phyloP scores from a whole-genome alignment of 2,797 vertebrate genomes.

The Meriones psammophilus region DNA sequence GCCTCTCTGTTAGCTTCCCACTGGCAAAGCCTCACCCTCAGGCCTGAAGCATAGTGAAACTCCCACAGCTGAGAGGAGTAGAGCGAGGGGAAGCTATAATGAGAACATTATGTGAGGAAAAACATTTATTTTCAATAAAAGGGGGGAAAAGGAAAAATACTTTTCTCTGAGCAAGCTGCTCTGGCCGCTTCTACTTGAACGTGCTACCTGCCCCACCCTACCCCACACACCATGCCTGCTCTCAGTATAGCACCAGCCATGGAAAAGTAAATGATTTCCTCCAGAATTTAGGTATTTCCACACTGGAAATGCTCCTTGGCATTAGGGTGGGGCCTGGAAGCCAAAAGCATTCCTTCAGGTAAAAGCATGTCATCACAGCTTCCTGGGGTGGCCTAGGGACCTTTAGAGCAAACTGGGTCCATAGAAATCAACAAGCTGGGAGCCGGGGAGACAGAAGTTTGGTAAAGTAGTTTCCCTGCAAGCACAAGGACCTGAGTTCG shows the following conservation, averaged over 20 bases:
- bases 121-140: neutral
- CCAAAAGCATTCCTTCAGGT: neutral
- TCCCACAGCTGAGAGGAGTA: neutral
- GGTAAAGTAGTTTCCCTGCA: neutral
- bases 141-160: neutral
- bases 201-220: fast-evolving
- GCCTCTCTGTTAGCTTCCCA: neutral
- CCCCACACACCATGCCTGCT: neutral
- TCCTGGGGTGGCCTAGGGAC: neutral
- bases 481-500: neutral
- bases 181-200: neutral
- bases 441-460: too few relatives aligned
- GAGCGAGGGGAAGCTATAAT: neutral
- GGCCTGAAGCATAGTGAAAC: neutral
- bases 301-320: neutral
- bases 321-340: neutral
- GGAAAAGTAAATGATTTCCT: neutral
- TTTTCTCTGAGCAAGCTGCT: neutral
- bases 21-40: neutral
- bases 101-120: neutral
- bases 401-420: neutral
- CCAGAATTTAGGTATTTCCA: constrained; percentile 1
- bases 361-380: neutral
- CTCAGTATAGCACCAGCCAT: neutral
- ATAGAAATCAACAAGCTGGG: neutral